Evolutionary conservation across 2,113 vertebrate genomes (phyloP), one percentile per base, ranked within the genome.

Genomic region (Morphnarchus princeps): DNA sequence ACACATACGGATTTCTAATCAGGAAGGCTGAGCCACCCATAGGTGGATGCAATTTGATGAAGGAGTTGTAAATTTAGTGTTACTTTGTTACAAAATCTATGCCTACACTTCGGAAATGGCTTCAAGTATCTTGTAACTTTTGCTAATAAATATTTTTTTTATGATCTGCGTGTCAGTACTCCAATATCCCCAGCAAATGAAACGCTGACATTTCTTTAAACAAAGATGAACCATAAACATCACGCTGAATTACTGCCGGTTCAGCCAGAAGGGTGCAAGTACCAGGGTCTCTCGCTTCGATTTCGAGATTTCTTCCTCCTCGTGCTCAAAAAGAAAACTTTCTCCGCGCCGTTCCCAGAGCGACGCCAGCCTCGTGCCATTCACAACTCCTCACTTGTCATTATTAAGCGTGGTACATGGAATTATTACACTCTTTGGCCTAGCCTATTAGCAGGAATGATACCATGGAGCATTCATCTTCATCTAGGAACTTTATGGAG

Each of bases 401-500:
- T 57, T 31, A 49, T 40, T 42, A 72, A 71, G 47, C 32, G 61
- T 36, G 61, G 82, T n/a, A 65, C 71, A 74, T 15, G 40, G 82
- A 95, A 90, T 82, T 83, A 78, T 91, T 34, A 50, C 84, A 67
- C 82, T 88, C 82, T 50, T 93, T 94, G 84, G 81, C 80, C 77
- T 19, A 24, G 74, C 58, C 70, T 73, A 45, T 76, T 8, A 96
- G 74, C 40, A 83, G 84, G 89, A 95, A 95, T 29, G 92, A 88
- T 87, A 40, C 36, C 78, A 17, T 7, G 15, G 89, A 93, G 82
- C 88, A 84, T 91, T 81, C 87, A 65, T 85, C 90, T 94, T 94
- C 74, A 54, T 86, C 73, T 57, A 31, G 85, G 62, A 96, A 97
- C 95, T 97, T 94, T 90, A 59, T 47, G 82, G 94, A 70, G 69